Percentiles rank a stretch among this genome's conserved stretches.
Evolutionary conservation across 2,113 vertebrate genomes (phyloP).

Genomic region (Mustela lutreola): DNA sequence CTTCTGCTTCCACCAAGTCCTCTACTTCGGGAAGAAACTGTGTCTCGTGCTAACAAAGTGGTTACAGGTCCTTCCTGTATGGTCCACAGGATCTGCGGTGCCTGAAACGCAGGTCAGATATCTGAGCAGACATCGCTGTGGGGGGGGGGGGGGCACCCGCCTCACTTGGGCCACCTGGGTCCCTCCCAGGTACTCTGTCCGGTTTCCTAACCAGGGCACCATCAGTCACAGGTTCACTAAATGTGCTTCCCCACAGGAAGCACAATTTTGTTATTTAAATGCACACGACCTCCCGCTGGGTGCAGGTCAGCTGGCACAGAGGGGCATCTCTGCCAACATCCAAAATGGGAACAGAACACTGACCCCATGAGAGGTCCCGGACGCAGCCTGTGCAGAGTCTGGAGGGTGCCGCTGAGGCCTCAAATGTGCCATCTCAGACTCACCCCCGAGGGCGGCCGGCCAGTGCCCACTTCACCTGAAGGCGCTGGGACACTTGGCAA

Average conservation of each 20-base stretch:
- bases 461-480: too few relatives aligned
- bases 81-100: neutral
- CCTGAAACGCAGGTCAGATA: neutral
- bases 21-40: neutral
- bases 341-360: neutral
- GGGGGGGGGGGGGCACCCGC: too few relatives aligned
- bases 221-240: neutral
- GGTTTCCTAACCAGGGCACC: neutral
- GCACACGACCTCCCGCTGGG: too few relatives aligned
- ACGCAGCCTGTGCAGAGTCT: neutral
- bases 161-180: neutral
- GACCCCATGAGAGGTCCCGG: too few relatives aligned
- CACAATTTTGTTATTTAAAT: too few relatives aligned
- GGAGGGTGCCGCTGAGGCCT: neutral
- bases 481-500: neutral
- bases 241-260: accelerated
- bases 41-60: neutral
- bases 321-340: neutral
- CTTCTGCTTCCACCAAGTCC: neutral
- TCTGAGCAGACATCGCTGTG: neutral
- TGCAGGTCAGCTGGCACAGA: neutral
- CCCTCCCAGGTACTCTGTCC: accelerated
- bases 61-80: neutral
- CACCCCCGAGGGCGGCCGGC: neutral
- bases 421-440: neutral